Evolutionary conservation across 2,113 vertebrate species (phyloP).

Genomic region (Laticauda colubrina): DNA sequence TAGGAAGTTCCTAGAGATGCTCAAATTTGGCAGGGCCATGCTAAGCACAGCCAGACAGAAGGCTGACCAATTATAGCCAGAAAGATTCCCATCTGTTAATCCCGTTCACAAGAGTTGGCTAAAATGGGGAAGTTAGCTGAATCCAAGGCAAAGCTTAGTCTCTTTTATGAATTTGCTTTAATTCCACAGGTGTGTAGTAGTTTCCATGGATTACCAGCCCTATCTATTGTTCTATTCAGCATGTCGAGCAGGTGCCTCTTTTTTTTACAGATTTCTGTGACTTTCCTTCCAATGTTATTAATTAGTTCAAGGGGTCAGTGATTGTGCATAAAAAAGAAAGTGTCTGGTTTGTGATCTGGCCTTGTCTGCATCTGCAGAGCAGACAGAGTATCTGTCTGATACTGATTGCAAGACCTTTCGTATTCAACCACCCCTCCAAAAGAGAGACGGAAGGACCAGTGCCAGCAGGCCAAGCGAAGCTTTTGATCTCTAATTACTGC

Average conservation of each 20-base stretch:
- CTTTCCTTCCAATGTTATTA: too few species aligned
- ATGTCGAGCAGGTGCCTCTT: neutral
- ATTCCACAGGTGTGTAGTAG: neutral
- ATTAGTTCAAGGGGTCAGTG: neutral
- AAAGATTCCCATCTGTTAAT: neutral
- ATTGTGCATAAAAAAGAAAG: too few species aligned
- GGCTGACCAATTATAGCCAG: neutral
- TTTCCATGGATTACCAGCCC: neutral
- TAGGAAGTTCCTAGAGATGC: neutral
- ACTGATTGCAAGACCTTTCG: neutral
- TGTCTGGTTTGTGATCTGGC: neutral
- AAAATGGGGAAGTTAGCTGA: neutral
- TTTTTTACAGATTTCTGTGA: too few species aligned
- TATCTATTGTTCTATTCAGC: neutral
- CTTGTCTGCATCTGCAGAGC: neutral
- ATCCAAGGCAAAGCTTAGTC: neutral
- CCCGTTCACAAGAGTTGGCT: neutral
- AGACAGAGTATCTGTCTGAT: neutral
- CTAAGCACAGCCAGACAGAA: neutral
- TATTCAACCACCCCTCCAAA: neutral
- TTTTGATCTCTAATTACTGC: constrained; percentile 22
- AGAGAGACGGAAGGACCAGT: neutral
- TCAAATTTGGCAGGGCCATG: neutral
- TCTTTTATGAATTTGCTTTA: neutral
- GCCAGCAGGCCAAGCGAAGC: neutral